Percentiles rank a stretch among this genome's conserved stretches.
Conservation (phyloP, 2,888 invertebrate species). For the Chymomyza fuscimana region DNA sequence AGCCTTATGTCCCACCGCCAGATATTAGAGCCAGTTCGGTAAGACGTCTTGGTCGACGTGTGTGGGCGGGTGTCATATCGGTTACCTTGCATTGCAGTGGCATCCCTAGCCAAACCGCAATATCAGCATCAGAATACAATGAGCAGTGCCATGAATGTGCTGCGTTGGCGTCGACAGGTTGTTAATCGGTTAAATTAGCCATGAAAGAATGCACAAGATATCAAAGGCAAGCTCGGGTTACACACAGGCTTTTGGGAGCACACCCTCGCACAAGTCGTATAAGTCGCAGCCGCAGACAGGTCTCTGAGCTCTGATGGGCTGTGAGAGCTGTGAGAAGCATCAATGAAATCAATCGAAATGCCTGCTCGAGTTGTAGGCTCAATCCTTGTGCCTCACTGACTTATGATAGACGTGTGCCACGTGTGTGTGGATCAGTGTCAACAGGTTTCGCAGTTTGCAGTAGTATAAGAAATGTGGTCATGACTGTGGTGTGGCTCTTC, state of each 20-base stretch:
- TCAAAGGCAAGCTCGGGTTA: slow-evolving; percentile 45
- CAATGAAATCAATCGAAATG: slow-evolving; percentile 30
- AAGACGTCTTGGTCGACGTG: slow-evolving; percentile 41
- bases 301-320: background rate
- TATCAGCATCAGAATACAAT: slow-evolving; percentile 21
- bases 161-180: slow-evolving; percentile 40
- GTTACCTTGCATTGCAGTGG: slow-evolving; percentile 44
- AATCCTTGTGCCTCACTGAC: slow-evolving; percentile 35
- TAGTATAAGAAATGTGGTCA: background rate
- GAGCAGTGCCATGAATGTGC: background rate
- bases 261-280: slow-evolving; percentile 60
- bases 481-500: slow-evolving; percentile 30
- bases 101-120: slow-evolving; percentile 35
- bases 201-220: slow-evolving; percentile 64
- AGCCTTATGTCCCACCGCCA: background rate
- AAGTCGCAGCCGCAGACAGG: slow-evolving; percentile 21
- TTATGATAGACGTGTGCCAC: slow-evolving; percentile 70
- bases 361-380: slow-evolving; percentile 11
- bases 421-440: slow-evolving; percentile 49
- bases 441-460: slow-evolving; percentile 51
- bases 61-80: slow-evolving; percentile 62
- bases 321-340: slow-evolving; percentile 11
- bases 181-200: slow-evolving; percentile 76
- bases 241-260: slow-evolving; percentile 30
- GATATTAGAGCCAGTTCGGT: background rate